A percentile compares a stretch with the other conserved stretches of the same genome.
Evolutionary conservation across 2,113 vertebrate species (phyloP).

Genomic region (Fregetta grallaria): DNA sequence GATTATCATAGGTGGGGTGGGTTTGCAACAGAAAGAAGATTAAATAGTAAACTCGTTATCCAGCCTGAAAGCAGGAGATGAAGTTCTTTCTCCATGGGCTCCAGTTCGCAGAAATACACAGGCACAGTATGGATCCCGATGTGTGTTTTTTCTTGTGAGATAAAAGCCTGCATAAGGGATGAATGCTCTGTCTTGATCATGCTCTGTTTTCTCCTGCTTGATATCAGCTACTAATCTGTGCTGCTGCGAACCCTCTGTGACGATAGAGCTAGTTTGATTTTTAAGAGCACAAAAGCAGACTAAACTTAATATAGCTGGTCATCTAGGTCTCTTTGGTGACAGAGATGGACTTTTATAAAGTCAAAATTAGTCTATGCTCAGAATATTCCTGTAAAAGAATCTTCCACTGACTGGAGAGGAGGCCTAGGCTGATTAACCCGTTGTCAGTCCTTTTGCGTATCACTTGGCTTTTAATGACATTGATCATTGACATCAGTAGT

Average conservation of each 20-base stretch:
- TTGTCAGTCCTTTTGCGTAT: neutral
- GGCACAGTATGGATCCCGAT: neutral
- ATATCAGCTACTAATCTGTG: neutral
- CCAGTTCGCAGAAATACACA: neutral
- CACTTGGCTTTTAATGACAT: neutral
- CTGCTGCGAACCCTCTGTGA: neutral
- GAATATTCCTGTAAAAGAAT: neutral
- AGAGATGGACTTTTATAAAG: neutral
- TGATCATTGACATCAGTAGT: neutral
- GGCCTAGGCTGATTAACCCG: neutral
- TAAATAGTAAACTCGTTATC: neutral
- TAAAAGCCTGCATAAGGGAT: neutral
- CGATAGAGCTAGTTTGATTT: neutral
- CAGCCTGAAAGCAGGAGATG: neutral
- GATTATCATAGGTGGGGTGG: neutral
- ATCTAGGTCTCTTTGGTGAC: neutral
- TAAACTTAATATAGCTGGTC: neutral
- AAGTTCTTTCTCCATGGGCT: neutral
- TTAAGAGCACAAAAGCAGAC: neutral
- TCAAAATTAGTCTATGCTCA: neutral
- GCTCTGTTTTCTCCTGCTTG: neutral
- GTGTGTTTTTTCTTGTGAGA: neutral
- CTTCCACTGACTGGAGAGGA: neutral
- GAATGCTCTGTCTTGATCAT: neutral
- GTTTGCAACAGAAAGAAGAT: neutral